These are phyloP conservation scores for Xanthorhoe spadicearia DNA, from an alignment of 2,888 invertebrate genomes.

Conservation along the genomic window DNA sequence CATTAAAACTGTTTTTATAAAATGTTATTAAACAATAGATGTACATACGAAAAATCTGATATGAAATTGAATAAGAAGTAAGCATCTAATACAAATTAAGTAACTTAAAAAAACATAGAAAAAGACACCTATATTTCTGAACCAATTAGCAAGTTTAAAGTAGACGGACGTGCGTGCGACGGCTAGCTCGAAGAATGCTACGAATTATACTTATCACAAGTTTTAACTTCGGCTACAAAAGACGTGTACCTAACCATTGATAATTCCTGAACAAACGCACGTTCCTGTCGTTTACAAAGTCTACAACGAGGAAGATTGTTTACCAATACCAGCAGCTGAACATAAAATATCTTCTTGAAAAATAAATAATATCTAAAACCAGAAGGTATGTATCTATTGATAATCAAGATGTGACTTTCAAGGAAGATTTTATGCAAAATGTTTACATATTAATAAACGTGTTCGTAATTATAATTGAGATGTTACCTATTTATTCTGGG, in stretches of 20 bases:
- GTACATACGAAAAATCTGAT: no score
- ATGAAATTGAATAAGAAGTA: no score
- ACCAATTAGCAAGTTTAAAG: neutral
- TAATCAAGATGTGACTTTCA: neutral
- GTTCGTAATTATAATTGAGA: slow-evolving; percentile 3
- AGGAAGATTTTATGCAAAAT: neutral
- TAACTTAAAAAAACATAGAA: no score
- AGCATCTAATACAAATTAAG: no score
- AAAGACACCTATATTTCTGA: no score
- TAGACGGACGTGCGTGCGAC: neutral
- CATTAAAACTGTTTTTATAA: no score
- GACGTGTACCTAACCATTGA: neutral
- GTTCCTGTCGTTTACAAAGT: neutral
- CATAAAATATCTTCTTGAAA: neutral
- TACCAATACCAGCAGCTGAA: neutral
- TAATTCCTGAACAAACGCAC: neutral
- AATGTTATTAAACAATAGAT: no score
- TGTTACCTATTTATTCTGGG: no score
- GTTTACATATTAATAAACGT: neutral
- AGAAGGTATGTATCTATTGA: neutral
- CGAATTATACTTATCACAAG: neutral
- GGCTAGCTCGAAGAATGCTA: neutral
- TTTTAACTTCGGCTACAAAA: neutral
- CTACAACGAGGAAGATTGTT: neutral
- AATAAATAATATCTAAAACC: neutral